phyloP scores from a whole-genome alignment of 53 echinoderm and acorn worm species.

The Arbacia lixula region DNA sequence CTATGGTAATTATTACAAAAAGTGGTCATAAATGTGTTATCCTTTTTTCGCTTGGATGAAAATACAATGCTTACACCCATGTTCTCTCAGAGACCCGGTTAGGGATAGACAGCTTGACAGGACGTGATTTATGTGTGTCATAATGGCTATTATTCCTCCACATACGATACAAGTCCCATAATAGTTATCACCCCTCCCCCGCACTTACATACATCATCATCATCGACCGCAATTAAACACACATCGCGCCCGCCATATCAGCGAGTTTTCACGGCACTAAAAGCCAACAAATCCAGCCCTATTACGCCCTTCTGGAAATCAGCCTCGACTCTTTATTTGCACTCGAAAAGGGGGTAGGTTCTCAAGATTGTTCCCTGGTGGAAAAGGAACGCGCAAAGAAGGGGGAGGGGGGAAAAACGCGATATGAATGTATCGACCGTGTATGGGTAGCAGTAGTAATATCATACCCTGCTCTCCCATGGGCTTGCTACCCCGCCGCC shows the following conservation, averaged over 20 bases:
- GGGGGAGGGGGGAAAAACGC: not conserved
- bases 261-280: slow-evolving; percentile 7
- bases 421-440: slow-evolving; percentile 12
- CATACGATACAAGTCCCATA: too few relatives aligned
- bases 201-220: slow-evolving; percentile 30
- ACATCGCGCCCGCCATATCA: slow-evolving; percentile 24
- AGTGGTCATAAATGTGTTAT: too few relatives aligned
- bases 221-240: slow-evolving; percentile 23
- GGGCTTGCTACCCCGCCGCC: not conserved
- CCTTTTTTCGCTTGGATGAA: too few relatives aligned
- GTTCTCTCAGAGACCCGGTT: too few relatives aligned
- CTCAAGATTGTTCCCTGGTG: not conserved
- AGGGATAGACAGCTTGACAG: too few relatives aligned
- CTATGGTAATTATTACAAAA: too few relatives aligned
- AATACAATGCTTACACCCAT: too few relatives aligned
- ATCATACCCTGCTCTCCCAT: slow-evolving; percentile 11
- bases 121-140: too few relatives aligned
- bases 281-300: slow-evolving; percentile 26
- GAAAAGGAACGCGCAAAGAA: not conserved
- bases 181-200: slow-evolving; percentile 18
- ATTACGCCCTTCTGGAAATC: slow-evolving; percentile 43
- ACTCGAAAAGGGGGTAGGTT: slow-evolving; percentile 34
- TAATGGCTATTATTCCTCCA: too few relatives aligned
- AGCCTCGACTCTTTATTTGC: slow-evolving; percentile 39
- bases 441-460: slow-evolving; percentile 7